phyloP scores from a whole-genome alignment of 2,113 vertebrate genomes.

The Notiomystis cincta region DNA sequence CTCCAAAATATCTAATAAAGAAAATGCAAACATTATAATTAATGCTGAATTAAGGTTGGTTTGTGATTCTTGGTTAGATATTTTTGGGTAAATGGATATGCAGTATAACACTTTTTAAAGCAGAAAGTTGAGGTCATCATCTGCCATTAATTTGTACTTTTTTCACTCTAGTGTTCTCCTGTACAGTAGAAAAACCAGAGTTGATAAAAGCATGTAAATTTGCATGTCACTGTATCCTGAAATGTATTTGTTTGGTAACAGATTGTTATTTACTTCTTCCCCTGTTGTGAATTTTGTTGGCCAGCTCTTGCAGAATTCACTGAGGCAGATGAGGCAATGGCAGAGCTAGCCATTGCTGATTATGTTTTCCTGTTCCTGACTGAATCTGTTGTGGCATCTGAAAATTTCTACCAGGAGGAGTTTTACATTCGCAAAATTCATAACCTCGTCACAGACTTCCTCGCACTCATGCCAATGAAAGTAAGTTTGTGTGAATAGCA shows the following conservation, averaged over 20 bases:
- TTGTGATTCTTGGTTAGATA: not conserved
- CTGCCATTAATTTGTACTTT: not conserved
- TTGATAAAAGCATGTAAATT: not conserved
- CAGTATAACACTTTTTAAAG: not conserved
- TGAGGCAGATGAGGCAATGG: conserved; percentile 91
- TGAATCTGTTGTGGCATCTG: conserved; percentile 87
- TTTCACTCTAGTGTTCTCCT: not conserved
- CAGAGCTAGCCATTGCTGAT: conserved; percentile 87
- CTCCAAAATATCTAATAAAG: not conserved
- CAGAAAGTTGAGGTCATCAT: not conserved
- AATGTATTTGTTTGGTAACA: not conserved
- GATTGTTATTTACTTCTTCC: not conserved
- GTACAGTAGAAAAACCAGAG: not conserved
- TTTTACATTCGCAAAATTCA: conserved; percentile 93
- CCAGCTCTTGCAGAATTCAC: conserved; percentile 92
- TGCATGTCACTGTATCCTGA: not conserved
- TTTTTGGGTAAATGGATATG: not conserved
- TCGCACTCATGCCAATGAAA: conserved; percentile 98
- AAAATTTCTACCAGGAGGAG: conserved; percentile 88
- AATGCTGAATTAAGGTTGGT: not conserved
- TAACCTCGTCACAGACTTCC: conserved; percentile 92
- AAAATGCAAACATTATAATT: not conserved
- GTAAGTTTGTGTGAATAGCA: conserved; percentile 64
- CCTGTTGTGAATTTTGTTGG: not conserved
- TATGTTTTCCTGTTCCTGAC: conserved; percentile 92